phyloP scores from a whole-genome alignment of 2,113 vertebrate species.

The Melierax canorus region DNA sequence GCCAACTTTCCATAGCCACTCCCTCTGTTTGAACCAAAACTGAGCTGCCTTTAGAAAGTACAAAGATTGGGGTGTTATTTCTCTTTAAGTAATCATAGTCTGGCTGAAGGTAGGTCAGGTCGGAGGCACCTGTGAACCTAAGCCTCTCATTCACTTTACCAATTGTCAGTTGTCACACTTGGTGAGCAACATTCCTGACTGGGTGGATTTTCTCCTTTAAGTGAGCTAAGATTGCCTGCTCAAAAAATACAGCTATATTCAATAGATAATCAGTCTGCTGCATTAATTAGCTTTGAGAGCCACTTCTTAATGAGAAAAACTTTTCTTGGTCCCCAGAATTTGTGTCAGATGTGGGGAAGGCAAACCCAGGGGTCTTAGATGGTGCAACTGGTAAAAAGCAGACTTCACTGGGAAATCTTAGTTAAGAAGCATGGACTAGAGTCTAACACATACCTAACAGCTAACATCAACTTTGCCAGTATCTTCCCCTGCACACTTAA shows the following conservation, averaged over 20 bases:
- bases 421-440: not conserved
- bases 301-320: not conserved
- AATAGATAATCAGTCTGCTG: not conserved
- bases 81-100: not conserved
- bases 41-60: not conserved
- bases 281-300: not conserved
- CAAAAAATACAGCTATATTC: not conserved
- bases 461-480: not conserved
- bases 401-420: not conserved
- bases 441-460: not conserved
- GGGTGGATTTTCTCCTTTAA: not conserved
- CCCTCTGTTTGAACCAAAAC: not conserved
- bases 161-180: not conserved
- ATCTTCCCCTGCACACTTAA: not conserved
- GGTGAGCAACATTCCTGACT: slow-evolving; percentile 20
- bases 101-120: not conserved
- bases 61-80: not conserved
- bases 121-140: not conserved
- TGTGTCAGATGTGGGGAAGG: not conserved
- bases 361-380: not conserved
- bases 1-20: slow-evolving; percentile 38
- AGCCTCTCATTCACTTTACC: not conserved
- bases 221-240: not conserved
- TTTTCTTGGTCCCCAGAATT: not conserved
- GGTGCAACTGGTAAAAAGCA: not conserved